phyloP scores from a whole-genome alignment of 2,888 invertebrate genomes.

The Brachyptera risi region DNA sequence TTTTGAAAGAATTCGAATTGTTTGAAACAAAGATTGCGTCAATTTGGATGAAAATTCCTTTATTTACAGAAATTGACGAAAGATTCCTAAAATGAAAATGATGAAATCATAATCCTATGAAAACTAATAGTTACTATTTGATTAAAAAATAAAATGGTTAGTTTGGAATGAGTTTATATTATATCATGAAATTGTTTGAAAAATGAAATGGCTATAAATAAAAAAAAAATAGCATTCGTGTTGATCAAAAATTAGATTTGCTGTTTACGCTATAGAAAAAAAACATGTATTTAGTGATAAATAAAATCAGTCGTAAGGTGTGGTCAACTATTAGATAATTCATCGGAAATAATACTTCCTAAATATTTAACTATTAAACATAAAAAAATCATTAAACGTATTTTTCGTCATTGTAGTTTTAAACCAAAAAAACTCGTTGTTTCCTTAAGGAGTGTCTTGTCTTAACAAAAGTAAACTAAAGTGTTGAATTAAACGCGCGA shows the following conservation, averaged over 20 bases:
- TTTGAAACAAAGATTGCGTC: not conserved
- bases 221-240: too few relatives aligned
- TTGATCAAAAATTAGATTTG: constrained; percentile 2
- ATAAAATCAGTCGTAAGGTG: constrained; percentile 7
- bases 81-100: constrained; percentile 2
- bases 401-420: constrained; percentile 7
- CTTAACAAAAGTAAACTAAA: not conserved
- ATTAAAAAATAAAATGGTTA: constrained; percentile 23
- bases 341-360: constrained; percentile 13
- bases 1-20: constrained; percentile 5
- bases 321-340: not conserved
- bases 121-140: constrained; percentile 28
- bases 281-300: not conserved
- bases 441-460: constrained; percentile 27
- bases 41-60: constrained; percentile 14
- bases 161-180: constrained; percentile 27
- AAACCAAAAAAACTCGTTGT: constrained; percentile 15
- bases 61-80: constrained; percentile 19
- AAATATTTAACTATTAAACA: constrained; percentile 16
- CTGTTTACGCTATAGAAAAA: not conserved
- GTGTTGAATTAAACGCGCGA: not conserved
- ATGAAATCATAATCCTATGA: constrained; percentile 23
- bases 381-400: constrained; percentile 18
- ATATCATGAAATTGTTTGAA: constrained; percentile 17
- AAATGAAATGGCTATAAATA: too few relatives aligned